Evolutionary conservation across 2,113 vertebrate species (phyloP).

Genomic region (Cichladusa arquata): DNA sequence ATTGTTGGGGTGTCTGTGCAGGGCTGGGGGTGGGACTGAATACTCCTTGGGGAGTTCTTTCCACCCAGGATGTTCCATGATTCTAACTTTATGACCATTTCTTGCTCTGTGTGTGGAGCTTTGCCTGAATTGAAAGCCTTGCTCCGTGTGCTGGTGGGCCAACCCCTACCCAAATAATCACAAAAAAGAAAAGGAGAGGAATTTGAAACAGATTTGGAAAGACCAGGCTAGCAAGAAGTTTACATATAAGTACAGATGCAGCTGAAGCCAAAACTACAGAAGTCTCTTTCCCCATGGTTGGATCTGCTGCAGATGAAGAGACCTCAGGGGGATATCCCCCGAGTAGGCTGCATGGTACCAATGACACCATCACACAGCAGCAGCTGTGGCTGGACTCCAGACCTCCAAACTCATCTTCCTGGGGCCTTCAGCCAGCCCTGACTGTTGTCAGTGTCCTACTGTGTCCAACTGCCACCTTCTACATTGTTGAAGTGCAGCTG

Average conservation of each 20-base stretch:
- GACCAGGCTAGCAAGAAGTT: neutral
- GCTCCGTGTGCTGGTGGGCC: neutral
- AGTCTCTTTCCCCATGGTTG: neutral
- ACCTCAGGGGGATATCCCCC: accelerated
- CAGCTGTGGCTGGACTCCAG: neutral
- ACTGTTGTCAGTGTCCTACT: neutral
- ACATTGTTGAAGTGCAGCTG: neutral
- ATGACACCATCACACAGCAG: neutral
- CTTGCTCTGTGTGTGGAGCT: neutral
- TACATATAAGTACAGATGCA: neutral
- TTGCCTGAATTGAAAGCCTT: neutral
- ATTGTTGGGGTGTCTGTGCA: neutral
- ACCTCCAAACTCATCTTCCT: neutral
- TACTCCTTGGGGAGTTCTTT: neutral
- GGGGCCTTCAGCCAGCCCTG: neutral
- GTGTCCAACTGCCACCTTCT: neutral
- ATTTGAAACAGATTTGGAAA: neutral
- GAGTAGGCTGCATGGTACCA: too few species aligned
- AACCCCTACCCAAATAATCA: neutral
- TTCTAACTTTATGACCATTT: neutral
- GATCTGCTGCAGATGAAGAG: neutral
- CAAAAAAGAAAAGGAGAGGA: neutral
- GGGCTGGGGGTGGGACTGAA: accelerated
- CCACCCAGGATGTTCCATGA: neutral
- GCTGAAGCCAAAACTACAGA: neutral